Evolutionary conservation across 2,113 vertebrate genomes (phyloP).

Genomic region (Dolichotis patagonum): DNA sequence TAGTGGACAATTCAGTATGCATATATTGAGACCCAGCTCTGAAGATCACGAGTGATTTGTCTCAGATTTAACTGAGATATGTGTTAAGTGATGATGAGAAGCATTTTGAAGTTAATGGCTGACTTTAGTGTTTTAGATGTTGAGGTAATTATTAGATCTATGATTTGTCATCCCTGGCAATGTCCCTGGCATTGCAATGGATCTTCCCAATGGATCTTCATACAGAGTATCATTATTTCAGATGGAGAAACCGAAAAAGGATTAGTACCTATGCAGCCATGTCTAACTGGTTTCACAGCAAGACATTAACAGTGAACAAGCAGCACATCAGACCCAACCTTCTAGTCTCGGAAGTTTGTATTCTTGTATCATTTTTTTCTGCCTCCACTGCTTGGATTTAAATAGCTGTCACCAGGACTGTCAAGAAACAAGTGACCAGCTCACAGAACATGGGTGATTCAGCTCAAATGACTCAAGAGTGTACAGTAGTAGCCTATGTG

Average conservation of each 20-base stretch:
- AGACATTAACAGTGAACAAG: neutral
- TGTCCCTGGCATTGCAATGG: neutral
- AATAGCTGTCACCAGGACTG: neutral
- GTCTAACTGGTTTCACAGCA: neutral
- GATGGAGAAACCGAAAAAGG: neutral
- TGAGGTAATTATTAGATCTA: neutral
- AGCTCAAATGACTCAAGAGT: neutral
- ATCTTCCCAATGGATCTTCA: neutral
- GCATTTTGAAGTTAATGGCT: neutral
- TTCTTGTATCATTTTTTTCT: neutral
- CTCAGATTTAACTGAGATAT: neutral
- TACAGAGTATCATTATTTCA: neutral
- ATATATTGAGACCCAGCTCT: neutral
- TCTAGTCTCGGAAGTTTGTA: neutral
- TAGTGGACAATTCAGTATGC: neutral
- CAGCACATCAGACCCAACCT: neutral
- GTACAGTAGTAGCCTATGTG: neutral
- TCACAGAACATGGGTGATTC: neutral
- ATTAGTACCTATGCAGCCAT: neutral
- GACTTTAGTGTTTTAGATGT: neutral
- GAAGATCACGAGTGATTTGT: neutral
- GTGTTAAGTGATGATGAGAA: neutral
- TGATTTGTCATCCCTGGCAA: neutral
- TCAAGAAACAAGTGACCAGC: neutral
- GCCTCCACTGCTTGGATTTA: neutral